These are phyloP conservation scores for Cydia amplana DNA, from an alignment of 1,140 invertebrate genomes.

Conservation along the genomic window DNA sequence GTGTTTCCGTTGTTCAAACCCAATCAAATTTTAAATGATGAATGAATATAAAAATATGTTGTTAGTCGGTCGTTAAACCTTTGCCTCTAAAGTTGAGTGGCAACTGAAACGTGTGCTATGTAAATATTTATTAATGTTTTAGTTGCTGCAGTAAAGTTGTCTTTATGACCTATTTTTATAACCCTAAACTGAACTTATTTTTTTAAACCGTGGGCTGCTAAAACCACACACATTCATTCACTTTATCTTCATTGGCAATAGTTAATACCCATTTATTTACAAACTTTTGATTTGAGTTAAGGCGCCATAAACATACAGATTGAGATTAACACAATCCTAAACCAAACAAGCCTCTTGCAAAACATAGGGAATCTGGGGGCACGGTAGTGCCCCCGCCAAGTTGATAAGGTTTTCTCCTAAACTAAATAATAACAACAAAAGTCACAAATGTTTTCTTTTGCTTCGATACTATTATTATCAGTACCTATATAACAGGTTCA, in stretches of 20 bases:
- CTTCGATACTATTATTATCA: not conserved
- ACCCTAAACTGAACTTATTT: not conserved
- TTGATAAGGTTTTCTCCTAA: no score
- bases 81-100: slow-evolving; percentile 61
- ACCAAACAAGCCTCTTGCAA: no score
- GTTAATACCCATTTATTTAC: no score
- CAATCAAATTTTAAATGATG: slow-evolving; percentile 30
- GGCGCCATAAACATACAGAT: no score
- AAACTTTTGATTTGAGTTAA: no score
- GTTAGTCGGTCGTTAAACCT: no score
- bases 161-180: slow-evolving; percentile 49
- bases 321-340: no score
- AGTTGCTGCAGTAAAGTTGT: slow-evolving; percentile 49
- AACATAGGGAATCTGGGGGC: no score
- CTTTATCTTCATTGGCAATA: not conserved
- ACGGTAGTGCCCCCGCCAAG: no score
- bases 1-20: not conserved
- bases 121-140: slow-evolving; percentile 65
- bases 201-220: not conserved
- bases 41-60: slow-evolving; percentile 40
- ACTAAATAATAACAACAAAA: no score
- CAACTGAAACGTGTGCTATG: slow-evolving; percentile 50
- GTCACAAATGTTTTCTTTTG: not conserved
- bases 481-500: no score
- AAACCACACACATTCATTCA: not conserved